Base-by-base conservation (phyloP, 2,797 vertebrate genomes). In the Fringilla coelebs region DNA sequence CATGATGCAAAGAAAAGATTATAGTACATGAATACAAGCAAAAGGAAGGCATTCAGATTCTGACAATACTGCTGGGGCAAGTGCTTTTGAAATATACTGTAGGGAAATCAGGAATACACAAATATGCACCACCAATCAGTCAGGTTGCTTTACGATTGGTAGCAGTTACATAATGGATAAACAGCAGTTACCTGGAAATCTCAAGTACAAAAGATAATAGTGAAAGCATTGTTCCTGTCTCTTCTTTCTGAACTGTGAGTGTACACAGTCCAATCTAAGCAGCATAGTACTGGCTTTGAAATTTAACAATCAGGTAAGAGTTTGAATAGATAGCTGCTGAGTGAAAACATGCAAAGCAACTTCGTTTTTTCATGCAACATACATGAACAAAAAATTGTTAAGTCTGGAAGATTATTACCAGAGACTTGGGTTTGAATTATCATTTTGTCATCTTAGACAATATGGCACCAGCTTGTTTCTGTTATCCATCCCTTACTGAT, bases 401-500 rank as follows among this genome's bases (percentile, higher is more conserved):
- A 22, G 5, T 51, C 26, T 66, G n/a, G 11, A 63, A 55, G 4
- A n/a, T 63, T 40, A 76, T 7, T 43, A 26, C 2, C 9, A 60
- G 21, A 46, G 19, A 19, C 3, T 54, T 28, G 17, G 10, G n/a
- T 75, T 54, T 79, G 43, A 17, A 61, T 38, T 67, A 11, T 32
- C 18, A 25, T 7, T 75, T 85, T 55, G n/a, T 3, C 7, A 26
- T 85, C 21, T 66, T 46, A 54, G 38, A 36, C 14, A 62, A 9
- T 13, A 46, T 16, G 29, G 15, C 29, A 61, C 17, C 11, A 68
- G 2, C 13, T 45, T 2, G 2, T 48, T 74, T 74, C 70, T 84
- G 12, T n/a, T n/a, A 21, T 34, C 9, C 0, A 0, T 34, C 7
- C 2, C 1, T 24, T 67, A 29, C 6, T 3, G 0, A 38, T n/a